Base-by-base conservation (phyloP, 2,113 vertebrate genomes). In the Scatophagus argus region DNA sequence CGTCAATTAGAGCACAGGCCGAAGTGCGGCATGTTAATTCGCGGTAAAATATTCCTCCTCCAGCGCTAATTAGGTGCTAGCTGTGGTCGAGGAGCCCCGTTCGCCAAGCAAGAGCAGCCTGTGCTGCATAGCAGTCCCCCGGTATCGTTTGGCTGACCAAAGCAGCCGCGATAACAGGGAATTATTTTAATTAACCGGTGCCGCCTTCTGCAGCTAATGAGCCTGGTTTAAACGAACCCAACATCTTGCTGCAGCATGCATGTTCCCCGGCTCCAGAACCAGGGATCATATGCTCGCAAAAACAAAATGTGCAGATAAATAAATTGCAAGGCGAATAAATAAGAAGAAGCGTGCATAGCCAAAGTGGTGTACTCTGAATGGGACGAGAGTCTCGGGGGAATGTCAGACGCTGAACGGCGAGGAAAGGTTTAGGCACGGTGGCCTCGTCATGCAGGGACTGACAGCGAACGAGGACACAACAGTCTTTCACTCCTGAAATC, bases 101-200 rank as follows among this genome's bases (percentile, higher is more conserved):
- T 88, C 79, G 70, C 82, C 69, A 34, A 81, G 87, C 79, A 61
- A 86, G 87, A 90, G 88, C 85, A 87, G 87, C 66, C 90, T 88
- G 87, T 83, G 89, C 88, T 83, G 91, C 87, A 64, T 79, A 68
- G 87, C 92, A 86, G 87, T 88, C 93, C 95, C 91, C 54, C 79
- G 87, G 93, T 94, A 93, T 94, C 93, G 92, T 95, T 94, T 94
- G 90, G 89, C 94, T 94, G 88, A 94, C 90, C 88, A 93, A 95
- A 95, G 93, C 52, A 94, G 86, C 89, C 80, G 60, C 92, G 86
- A 95, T 90, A 94, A 95, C 95, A 94, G 89, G 87, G 91, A 89
- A 93, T 92, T 90, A 93, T 94, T 94, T 95, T 96, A 96, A 97
- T 94, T 96, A 95, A 94, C 92, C 81, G 83, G 89, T 87, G 88